Evolutionary conservation across 2,888 invertebrate genomes (phyloP).

Genomic region (Conchocele bisecta): DNA sequence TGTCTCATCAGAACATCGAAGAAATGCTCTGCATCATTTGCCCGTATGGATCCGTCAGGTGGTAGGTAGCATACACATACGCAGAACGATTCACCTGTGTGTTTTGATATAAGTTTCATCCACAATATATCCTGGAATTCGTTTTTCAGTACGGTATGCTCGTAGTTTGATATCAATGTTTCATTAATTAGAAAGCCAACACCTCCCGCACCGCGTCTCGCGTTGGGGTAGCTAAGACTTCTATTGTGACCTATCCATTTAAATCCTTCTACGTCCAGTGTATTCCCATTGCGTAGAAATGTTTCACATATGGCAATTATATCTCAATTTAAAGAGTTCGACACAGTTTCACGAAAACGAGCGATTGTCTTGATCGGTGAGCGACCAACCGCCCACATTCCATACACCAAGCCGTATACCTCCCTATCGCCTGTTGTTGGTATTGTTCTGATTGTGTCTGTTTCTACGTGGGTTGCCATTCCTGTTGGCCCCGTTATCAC

Average conservation of each 20-base stretch:
- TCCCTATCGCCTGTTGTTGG: too few species aligned
- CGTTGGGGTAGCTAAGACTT: not conserved
- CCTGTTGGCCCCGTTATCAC: too few species aligned
- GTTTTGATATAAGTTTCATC: not conserved
- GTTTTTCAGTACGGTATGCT: not conserved
- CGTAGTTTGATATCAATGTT: not conserved
- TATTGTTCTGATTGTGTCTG: too few species aligned
- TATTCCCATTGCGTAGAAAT: not conserved
- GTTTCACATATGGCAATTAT: not conserved
- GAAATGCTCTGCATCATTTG: not conserved
- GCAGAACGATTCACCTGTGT: not conserved
- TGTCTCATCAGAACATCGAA: too few species aligned
- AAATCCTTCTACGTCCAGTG: not conserved
- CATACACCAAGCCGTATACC: conserved; percentile 11
- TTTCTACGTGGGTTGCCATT: too few species aligned
- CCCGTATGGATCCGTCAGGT: not conserved
- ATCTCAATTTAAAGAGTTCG: not conserved
- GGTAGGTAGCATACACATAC: conserved; percentile 2
- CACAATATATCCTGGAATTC: not conserved
- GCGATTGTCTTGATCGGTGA: not conserved
- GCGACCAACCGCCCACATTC: conserved; percentile 15
- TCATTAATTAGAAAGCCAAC: not conserved
- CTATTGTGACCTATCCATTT: not conserved
- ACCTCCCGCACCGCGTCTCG: not conserved
- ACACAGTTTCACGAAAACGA: not conserved